Evolutionary conservation across 2,888 invertebrate species (phyloP), one percentile per base, ranked within the genome.

Genomic region (Trissonchulus latispiculum): DNA sequence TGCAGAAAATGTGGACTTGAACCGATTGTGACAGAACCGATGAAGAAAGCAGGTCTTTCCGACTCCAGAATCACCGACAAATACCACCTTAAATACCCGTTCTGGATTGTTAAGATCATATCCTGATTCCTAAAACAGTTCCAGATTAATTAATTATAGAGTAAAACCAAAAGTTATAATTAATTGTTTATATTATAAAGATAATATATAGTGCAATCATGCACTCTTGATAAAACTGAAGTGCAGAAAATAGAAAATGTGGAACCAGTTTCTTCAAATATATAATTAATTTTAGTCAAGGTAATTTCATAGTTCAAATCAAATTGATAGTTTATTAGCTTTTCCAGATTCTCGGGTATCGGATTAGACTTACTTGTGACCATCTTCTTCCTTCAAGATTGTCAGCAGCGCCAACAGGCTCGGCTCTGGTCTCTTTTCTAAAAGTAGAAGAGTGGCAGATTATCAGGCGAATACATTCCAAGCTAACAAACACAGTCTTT

Each of bases 31-130:
- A 72, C 86, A 86, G 78, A 87, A 87, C 75, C 87, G 84, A 78
- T 85, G 86, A 8, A 87, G 81, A 71, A 87, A 84, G 73, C 86
- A 86, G 3, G 87, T 87, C 77, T 87, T 87, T 1, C 87, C 87
- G 2, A 87, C 87, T 0, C 85, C 86, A 0, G 86, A 85, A 77
- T 87, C 87, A 0, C 87, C 87, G n/a, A 87, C 84, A 79, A 87
- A 86, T 0, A 87, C 86, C 2, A 87, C 84, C 80, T 87, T 87
- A 81, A 86, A 87, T 18, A 87, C 81, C 61, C 86, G 78, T 74
- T 85, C 83, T 2, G 84, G 84, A 31, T 78, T 79, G 67, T 28
- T n/a, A 2, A 23, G 8, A 64, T 64, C 66, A 18, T 15, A 37
- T 3, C 76, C 32, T 2, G 67, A 71, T 67, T 64, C 66, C 66